Evolutionary conservation across 2,888 invertebrate genomes (phyloP).

Genomic region (Heliconius erato): DNA sequence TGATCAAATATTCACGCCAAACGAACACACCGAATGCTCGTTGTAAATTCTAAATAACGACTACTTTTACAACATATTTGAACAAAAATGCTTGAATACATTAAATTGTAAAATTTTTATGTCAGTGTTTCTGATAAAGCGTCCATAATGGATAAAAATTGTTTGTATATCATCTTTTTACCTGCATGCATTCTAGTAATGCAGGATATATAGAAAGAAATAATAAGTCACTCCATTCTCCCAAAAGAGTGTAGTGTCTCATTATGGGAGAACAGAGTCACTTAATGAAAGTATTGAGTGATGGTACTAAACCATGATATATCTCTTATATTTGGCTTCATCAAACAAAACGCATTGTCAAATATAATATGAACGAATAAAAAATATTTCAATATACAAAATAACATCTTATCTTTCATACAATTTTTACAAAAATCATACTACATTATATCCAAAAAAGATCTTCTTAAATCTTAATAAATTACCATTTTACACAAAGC

Average conservation of each 20-base stretch:
- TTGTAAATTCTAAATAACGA: constrained; percentile 30
- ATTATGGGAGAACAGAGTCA: no score
- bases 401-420: background rate
- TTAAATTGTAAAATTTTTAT: background rate
- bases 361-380: no score
- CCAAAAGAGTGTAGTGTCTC: no score
- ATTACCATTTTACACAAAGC: constrained; percentile 23
- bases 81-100: constrained; percentile 3
- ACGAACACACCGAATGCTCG: constrained; percentile 30
- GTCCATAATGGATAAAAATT: background rate
- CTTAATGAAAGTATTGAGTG: no score
- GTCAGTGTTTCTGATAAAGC: background rate
- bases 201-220: no score
- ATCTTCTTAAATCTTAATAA: constrained; percentile 9
- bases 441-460: constrained; percentile 11
- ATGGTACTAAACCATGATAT: no score
- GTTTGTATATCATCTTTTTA: background rate
- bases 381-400: background rate
- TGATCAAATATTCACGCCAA: constrained; percentile 43
- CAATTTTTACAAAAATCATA: background rate
- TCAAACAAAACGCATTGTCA: no score
- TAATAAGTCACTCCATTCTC: no score
- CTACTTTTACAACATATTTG: constrained; percentile 24
- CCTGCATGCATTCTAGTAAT: background rate
- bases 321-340: no score